Evolutionary conservation across 2,888 invertebrate species (phyloP), one percentile per base, ranked within the genome.

Genomic region (Tachystola acroxantha): DNA sequence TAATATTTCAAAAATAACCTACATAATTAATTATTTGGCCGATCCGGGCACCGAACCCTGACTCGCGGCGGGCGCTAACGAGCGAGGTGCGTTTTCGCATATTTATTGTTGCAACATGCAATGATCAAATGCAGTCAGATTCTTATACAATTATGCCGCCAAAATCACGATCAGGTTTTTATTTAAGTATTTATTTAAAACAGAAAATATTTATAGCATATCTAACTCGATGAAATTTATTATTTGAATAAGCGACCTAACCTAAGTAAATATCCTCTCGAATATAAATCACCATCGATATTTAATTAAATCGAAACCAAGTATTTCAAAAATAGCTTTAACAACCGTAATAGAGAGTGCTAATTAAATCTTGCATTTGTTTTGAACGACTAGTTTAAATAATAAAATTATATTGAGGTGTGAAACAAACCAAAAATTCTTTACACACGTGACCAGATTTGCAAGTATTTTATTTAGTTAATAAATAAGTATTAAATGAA

Each of bases 401-500:
- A n/a, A 6, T 16, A 16, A 16, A 16, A 16, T 16, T 16, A 16
- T 16, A 6, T 16, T 16, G 16, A 16, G 3, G 6, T 16, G 3
- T 16, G 16, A 10, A 4, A 11, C 4, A 27, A 27, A 27, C 1
- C 2, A 11, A 27, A 4, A 10, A 27, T 26, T 16, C 3, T 16
- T 16, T 16, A 16, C 10, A 4, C 10, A 5, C 2, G 10, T 1
- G 6, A 11, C 27, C 2, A 6, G 11, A 27, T 14, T 13, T 29
- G 14, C 10, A 10, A 14, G 16, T n/a, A n/a, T 2, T 16, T 9
- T 42, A 43, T 42, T 35, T 42, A 34, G 35, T 39, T 49, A 45
- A 57, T 50, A 43, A 51, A 42, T 43, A 16, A 4, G 16, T 3
- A 64, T n/a, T n/a, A n/a, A n/a, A n/a, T n/a, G n/a, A n/a, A n/a